Evolutionary conservation across 2,113 vertebrate species (phyloP), one percentile per base, ranked within the genome.

Genomic region (Scortum barcoo): DNA sequence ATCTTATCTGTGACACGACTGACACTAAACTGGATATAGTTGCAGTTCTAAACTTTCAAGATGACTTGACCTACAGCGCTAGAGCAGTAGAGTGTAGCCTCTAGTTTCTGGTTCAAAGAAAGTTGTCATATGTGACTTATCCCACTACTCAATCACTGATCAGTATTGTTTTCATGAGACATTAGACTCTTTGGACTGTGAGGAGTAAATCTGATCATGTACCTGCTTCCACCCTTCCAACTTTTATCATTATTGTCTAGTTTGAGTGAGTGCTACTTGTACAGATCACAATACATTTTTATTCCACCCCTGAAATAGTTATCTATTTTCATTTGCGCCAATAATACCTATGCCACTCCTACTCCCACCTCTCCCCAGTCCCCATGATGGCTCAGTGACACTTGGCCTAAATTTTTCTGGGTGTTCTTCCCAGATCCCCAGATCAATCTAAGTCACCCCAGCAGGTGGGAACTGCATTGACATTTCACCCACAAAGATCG

Each of bases 391-490:
- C 51, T 78, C 72, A 81, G 61, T 88, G 83, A 86, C 69, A 66
- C 16, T 54, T 72, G 54, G 9, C 72, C 80, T 69, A 78, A 14
- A 60, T 2, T 11, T 81, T 78, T 78, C 40, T 24, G 26, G 26
- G 61, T 67, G 70, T 42, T 69, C 68, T 38, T 22, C 70, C 70
- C n/a, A n/a, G n/a, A n/a, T n/a, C n/a, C n/a, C n/a, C n/a, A n/a
- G n/a, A 79, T 86, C 48, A 71, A 79, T 85, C 62, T 44, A 71
- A 61, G 8, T 0, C 20, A 75, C 62, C 50, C 12, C 16, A 76
- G 67, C 83, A 89, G 81, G 77, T 84, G 84, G 63, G 14, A 81
- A 72, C 36, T 63, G 46, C 81, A 72, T 42, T 67, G 63, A 89
- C 63, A 68, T 72, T 19, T 58, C 42, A 30, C 53, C 20, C 30